Conservation (phyloP, 2,888 invertebrate genomes). For the Archaeoteleia sp. region DNA sequence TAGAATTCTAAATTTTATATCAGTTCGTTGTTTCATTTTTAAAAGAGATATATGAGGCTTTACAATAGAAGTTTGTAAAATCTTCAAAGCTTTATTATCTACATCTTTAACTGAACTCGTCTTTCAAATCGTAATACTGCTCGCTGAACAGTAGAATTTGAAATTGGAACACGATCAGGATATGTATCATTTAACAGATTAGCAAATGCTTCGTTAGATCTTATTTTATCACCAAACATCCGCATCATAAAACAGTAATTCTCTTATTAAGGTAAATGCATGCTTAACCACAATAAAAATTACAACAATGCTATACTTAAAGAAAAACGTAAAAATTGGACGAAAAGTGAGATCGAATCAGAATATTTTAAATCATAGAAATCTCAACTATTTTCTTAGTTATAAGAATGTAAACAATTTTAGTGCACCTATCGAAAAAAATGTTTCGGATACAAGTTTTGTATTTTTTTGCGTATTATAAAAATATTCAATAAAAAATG, state of each 20-base stretch:
- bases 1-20: background rate
- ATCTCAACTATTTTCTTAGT: too few relatives aligned
- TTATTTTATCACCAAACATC: background rate
- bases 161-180: background rate
- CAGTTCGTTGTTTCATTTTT: too few relatives aligned
- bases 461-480: too few relatives aligned
- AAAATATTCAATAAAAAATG: too few relatives aligned
- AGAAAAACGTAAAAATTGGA: too few relatives aligned
- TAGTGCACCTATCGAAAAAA: too few relatives aligned
- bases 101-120: slow-evolving; percentile 4
- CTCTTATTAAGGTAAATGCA: background rate
- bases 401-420: too few relatives aligned
- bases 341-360: too few relatives aligned
- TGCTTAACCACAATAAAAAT: too few relatives aligned
- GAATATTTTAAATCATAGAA: too few relatives aligned
- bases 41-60: background rate
- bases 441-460: too few relatives aligned
- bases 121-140: background rate
- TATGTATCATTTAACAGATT: slow-evolving; percentile 1
- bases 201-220: slow-evolving; percentile 6
- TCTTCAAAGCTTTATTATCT: background rate
- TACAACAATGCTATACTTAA: too few relatives aligned
- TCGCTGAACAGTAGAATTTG: background rate
- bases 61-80: background rate
- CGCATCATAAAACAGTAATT: slow-evolving; percentile 5